These are phyloP conservation scores for Melikaiella ostensackeni DNA, from an alignment of 2,888 invertebrate genomes.

Conservation along the genomic window DNA sequence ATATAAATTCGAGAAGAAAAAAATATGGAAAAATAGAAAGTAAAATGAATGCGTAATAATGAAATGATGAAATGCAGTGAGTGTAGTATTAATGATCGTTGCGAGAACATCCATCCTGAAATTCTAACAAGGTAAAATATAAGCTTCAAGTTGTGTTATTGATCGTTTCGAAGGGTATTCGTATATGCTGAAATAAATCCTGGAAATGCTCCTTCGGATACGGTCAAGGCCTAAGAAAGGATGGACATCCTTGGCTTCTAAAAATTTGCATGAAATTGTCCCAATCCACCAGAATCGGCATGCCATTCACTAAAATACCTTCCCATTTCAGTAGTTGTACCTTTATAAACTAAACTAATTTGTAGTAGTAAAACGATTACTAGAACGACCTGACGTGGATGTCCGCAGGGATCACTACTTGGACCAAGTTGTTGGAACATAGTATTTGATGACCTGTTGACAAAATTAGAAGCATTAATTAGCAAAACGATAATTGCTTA, in stretches of 20 bases:
- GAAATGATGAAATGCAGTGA: background rate
- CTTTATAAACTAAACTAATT: conserved; percentile 7
- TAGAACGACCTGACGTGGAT: background rate
- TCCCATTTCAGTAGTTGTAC: background rate
- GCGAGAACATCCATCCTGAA: conserved; percentile 14
- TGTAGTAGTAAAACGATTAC: no score
- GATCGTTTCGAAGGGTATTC: conserved; percentile 38
- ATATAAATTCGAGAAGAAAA: background rate
- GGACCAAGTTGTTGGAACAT: no score
- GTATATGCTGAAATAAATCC: conserved; percentile 41
- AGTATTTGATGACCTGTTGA: no score
- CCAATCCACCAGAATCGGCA: conserved; percentile 51
- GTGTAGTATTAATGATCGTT: background rate
- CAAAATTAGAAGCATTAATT: no score
- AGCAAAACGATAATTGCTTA: no score
- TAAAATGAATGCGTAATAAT: background rate
- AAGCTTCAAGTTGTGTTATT: conserved; percentile 37
- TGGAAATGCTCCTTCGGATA: conserved; percentile 47
- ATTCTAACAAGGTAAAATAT: conserved; percentile 21
- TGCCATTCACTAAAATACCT: conserved; percentile 39
- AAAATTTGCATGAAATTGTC: conserved; percentile 53
- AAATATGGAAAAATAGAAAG: background rate
- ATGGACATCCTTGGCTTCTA: conserved; percentile 50
- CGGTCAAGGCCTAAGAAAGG: conserved; percentile 54
- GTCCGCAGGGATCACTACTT: no score